Conservation (phyloP, 1,140 invertebrate genomes). For the Schlechtendalia chinensis region DNA sequence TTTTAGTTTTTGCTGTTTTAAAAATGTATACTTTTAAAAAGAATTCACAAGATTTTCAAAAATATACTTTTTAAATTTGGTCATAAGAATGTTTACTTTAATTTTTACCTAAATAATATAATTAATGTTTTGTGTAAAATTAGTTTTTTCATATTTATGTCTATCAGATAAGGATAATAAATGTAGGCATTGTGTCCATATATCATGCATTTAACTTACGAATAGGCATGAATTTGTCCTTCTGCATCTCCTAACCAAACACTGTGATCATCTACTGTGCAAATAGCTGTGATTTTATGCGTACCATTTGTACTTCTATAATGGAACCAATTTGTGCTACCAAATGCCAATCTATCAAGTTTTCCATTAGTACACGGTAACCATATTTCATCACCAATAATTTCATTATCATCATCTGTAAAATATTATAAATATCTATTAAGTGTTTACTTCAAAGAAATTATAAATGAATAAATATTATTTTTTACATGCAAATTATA, state of each 20-base stretch:
- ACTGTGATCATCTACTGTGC: conserved; percentile 52
- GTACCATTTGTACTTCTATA: conserved; percentile 52
- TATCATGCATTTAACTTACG: conserved; percentile 59
- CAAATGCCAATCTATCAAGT: conserved; percentile 53
- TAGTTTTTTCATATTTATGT: too few species aligned
- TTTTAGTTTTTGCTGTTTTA: too few species aligned
- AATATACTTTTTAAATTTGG: too few species aligned
- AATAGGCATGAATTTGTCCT: conserved; percentile 77
- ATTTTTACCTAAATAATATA: too few species aligned
- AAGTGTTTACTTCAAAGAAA: background rate
- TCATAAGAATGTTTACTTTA: too few species aligned
- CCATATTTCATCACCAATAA: conserved; percentile 53
- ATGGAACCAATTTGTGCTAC: conserved; percentile 53
- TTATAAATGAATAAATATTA: background rate
- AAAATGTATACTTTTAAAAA: too few species aligned
- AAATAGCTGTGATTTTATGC: conserved; percentile 53
- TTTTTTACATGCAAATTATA: background rate
- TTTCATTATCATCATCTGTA: conserved; percentile 46
- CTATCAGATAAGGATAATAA: too few species aligned
- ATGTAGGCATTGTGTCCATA: too few species aligned
- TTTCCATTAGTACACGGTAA: conserved; percentile 53
- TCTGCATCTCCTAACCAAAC: conserved; percentile 85
- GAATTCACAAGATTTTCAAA: too few species aligned
- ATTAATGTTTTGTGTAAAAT: too few species aligned
- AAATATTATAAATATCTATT: background rate